Conservation (phyloP, 2,113 vertebrate genomes). For the Sorex fumeus region DNA sequence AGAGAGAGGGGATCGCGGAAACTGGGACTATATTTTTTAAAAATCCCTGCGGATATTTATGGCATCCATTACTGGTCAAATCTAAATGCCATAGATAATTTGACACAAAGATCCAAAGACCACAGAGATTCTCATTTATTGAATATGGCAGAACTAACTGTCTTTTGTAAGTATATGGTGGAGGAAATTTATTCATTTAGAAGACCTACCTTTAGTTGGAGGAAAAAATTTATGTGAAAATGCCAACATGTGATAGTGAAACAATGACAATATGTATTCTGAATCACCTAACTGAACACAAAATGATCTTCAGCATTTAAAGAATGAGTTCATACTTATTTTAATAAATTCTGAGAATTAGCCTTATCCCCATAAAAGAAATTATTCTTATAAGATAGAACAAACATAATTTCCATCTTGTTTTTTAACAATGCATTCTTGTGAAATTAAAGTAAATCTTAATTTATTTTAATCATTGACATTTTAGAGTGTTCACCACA, state of each 20-base stretch:
- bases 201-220: neutral
- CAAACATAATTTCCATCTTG: slow-evolving; percentile 16
- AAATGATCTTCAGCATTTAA: slow-evolving; percentile 21
- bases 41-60: neutral
- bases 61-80: neutral
- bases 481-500: slow-evolving; percentile 27
- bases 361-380: slow-evolving; percentile 19
- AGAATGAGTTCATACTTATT: slow-evolving; percentile 31
- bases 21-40: neutral
- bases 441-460: slow-evolving; percentile 28
- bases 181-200: too few relatives aligned
- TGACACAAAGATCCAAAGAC: too few relatives aligned
- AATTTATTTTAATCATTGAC: neutral
- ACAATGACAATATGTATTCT: slow-evolving; percentile 30
- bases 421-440: neutral
- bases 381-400: neutral
- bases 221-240: slow-evolving; percentile 22
- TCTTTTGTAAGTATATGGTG: neutral
- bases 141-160: neutral
- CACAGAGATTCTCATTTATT: slow-evolving; percentile 11
- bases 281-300: slow-evolving; percentile 37
- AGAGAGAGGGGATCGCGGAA: neutral
- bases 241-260: slow-evolving; percentile 31
- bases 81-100: neutral
- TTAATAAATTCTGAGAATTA: slow-evolving; percentile 46